Conservation (phyloP, 2,888 invertebrate genomes). For the Embidobia sp. region DNA sequence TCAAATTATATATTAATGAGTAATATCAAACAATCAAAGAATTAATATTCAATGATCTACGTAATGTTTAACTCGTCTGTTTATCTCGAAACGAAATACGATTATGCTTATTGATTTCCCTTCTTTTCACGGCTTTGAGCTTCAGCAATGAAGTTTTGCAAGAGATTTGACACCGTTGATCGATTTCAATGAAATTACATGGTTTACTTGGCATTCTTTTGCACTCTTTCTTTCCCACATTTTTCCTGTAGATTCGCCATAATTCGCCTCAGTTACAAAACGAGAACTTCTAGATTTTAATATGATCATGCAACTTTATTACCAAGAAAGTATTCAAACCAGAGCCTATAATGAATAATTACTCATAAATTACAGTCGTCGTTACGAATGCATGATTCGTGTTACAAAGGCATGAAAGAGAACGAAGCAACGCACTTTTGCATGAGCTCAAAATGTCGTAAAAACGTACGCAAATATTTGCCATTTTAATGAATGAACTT, state of each 20-base stretch:
- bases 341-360: conserved; percentile 32
- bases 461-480: conserved; percentile 1
- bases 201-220: conserved; percentile 67
- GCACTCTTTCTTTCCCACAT: conserved; percentile 46
- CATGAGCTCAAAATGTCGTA: conserved; percentile 16
- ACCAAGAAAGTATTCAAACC: conserved; percentile 18
- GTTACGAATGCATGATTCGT: conserved; percentile 15
- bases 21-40: too few relatives aligned
- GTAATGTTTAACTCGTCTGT: too few relatives aligned
- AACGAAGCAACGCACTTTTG: conserved; percentile 21
- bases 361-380: conserved; percentile 27
- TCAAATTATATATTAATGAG: too few relatives aligned
- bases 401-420: conserved; percentile 23
- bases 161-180: conserved; percentile 76
- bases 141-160: conserved; percentile 69
- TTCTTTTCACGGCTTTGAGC: conserved; percentile 3
- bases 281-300: conserved; percentile 11
- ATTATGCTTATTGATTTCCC: conserved; percentile 1
- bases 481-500: conserved; percentile 1
- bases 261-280: conserved; percentile 23
- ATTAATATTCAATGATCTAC: too few relatives aligned
- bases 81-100: too few relatives aligned
- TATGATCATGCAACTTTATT: conserved; percentile 7
- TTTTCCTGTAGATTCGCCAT: conserved; percentile 7
- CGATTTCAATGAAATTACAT: conserved; percentile 76